Base-by-base conservation (phyloP, 2,888 invertebrate genomes). In the Pachycephus smyrnensis region DNA sequence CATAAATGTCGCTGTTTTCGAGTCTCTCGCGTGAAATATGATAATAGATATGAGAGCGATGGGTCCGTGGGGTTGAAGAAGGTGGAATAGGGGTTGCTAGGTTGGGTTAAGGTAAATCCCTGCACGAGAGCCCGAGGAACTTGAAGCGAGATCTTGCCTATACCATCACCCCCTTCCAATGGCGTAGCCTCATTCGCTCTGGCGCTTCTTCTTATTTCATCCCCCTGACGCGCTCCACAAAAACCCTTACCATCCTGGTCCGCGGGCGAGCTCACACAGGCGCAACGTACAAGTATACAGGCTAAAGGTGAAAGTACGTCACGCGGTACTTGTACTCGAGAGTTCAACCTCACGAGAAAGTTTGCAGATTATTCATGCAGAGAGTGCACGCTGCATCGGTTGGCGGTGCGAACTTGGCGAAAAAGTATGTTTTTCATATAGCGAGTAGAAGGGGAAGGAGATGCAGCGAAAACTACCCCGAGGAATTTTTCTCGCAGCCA, bases 1-100 rank as follows among this genome's bases (percentile, higher is more conserved):
- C 89, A 89, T 90, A 90, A 90, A 90, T 90, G 89, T 89, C 86
- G 83, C 88, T 89, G 89, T 90, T 89, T 89, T 88, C 89, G 85
- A 89, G 87, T 86, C 84, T 85, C 85, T 80, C 77, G 81, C 77
- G 86, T 89, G 88, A 89, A 89, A 89, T 89, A 89, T 89, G 88
- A 87, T 88, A 88, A 89, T 89, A 88, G 88, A 88, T 87, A 86
- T 83, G 87, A 83, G 86, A 85, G 83, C 85, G 87, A 87, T 84
- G 85, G 84, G 77, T 81, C 81, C 79, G 81, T 82, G 81, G 83
- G 82, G 77, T 80, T 82, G 76, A 79, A 83, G 73, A 73, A 73
- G 79, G 74, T 74, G 75, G 33, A 11, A 33, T 12, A 33, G 74
- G 37, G 35, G 74, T 30, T 11, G 33, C 71, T 33, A 11, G 71